Percentiles rank a stretch among this genome's conserved stretches.
phyloP scores from a whole-genome alignment of 2,888 invertebrate species.

The Piscicola geometra region DNA sequence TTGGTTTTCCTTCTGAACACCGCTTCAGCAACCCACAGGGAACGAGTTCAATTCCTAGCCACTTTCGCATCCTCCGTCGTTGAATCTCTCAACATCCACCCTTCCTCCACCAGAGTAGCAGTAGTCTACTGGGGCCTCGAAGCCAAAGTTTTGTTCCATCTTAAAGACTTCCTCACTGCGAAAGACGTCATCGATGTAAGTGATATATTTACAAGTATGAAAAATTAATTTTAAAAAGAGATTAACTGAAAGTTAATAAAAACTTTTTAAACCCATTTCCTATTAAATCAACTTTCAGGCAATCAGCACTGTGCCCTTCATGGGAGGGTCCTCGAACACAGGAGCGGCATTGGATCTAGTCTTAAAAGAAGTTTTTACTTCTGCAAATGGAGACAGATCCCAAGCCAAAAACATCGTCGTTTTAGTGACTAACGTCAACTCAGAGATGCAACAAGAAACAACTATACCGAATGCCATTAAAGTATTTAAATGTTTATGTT shows the following conservation, averaged over 20 bases:
- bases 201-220: no score
- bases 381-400: constrained; percentile 48
- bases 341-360: constrained; percentile 18
- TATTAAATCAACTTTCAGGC: no score
- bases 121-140: constrained; percentile 41
- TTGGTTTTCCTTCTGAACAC: constrained; percentile 39
- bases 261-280: no score
- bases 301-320: constrained; percentile 22
- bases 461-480: constrained; percentile 48
- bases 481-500: neutral
- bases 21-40: constrained; percentile 37
- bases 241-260: no score
- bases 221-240: no score
- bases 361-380: neutral
- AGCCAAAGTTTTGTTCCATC: constrained; percentile 47
- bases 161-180: constrained; percentile 46
- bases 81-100: constrained; percentile 39
- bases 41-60: constrained; percentile 36
- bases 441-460: constrained; percentile 46
- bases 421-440: constrained; percentile 49
- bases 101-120: constrained; percentile 39
- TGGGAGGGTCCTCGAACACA: constrained; percentile 30
- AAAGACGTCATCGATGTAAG: constrained; percentile 45
- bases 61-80: constrained; percentile 38
- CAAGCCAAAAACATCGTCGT: constrained; percentile 48